Percentiles rank a stretch among this genome's conserved stretches.
Evolutionary conservation across 2,888 invertebrate species (phyloP).

Genomic region (Unio pictorum): DNA sequence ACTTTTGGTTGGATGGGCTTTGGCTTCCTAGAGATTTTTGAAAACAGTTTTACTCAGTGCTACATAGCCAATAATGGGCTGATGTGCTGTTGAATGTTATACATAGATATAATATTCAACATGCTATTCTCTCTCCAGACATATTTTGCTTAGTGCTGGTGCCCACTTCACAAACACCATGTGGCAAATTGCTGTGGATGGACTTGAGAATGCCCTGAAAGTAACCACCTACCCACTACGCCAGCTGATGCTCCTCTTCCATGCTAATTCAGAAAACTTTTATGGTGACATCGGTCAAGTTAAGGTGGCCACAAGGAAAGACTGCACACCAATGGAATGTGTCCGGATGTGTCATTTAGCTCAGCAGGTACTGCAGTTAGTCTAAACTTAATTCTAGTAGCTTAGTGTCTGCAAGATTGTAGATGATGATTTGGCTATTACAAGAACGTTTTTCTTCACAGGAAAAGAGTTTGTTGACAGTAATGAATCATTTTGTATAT

Average conservation of each 20-base stretch:
- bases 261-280: constrained; percentile 92
- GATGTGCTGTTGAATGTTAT: too few relatives aligned
- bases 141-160: constrained; percentile 82
- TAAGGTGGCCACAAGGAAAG: constrained; percentile 92
- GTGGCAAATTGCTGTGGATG: constrained; percentile 89
- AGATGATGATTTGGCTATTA: too few relatives aligned
- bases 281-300: constrained; percentile 90
- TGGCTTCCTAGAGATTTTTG: too few relatives aligned
- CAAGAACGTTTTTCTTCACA: too few relatives aligned
- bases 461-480: too few relatives aligned
- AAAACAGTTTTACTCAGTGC: too few relatives aligned
- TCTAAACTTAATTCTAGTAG: too few relatives aligned
- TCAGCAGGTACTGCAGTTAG: constrained; percentile 82
- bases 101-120: too few relatives aligned
- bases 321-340: constrained; percentile 87
- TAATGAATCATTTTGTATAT: too few relatives aligned
- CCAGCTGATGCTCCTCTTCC: constrained; percentile 91
- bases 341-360: constrained; percentile 89
- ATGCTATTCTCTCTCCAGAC: constrained; percentile 50
- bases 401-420: too few relatives aligned
- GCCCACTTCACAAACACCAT: constrained; percentile 83
- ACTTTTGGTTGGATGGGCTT: too few relatives aligned
- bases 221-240: constrained; percentile 87
- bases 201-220: constrained; percentile 86
- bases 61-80: too few relatives aligned